Evolutionary conservation across 2,888 invertebrate genomes (phyloP).

Genomic region (Panopea generosa): DNA sequence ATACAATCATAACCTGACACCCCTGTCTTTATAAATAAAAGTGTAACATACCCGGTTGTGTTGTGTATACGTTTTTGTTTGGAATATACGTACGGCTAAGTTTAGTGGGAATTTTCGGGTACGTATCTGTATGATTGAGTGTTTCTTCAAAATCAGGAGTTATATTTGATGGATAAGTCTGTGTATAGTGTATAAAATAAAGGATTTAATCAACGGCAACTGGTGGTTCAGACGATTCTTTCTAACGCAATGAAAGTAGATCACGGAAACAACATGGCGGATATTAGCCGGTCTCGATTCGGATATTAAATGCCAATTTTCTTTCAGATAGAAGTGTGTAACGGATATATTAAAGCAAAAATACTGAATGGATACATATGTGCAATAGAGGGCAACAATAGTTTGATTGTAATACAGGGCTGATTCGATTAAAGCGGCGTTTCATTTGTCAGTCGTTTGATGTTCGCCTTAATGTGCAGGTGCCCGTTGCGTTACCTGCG

Average conservation of each 20-base stretch:
- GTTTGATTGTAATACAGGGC: too few relatives aligned
- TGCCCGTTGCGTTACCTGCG: conserved; percentile 55
- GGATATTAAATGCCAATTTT: background rate
- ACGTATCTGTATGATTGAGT: conserved; percentile 36
- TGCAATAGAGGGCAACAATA: too few relatives aligned
- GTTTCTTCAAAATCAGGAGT: background rate
- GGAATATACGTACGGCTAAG: conserved; percentile 31
- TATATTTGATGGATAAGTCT: background rate
- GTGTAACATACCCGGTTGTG: conserved; percentile 55
- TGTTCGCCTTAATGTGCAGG: conserved; percentile 23
- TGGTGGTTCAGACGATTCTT: conserved; percentile 41
- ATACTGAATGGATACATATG: too few relatives aligned
- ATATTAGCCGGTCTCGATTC: conserved; percentile 13
- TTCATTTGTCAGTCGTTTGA: background rate
- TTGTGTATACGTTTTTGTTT: conserved; percentile 57
- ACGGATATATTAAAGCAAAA: too few relatives aligned
- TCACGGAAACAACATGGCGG: conserved; percentile 47
- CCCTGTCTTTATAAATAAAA: conserved; percentile 45
- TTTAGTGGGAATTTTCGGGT: conserved; percentile 54
- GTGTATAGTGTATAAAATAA: background rate
- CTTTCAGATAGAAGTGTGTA: too few relatives aligned
- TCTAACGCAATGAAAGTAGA: conserved; percentile 47
- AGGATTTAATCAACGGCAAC: conserved; percentile 30
- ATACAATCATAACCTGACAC: conserved; percentile 49
- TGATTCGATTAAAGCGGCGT: too few relatives aligned